Evolutionary conservation across 2,888 invertebrate genomes (phyloP).

Genomic region (Caradrina kadenii): DNA sequence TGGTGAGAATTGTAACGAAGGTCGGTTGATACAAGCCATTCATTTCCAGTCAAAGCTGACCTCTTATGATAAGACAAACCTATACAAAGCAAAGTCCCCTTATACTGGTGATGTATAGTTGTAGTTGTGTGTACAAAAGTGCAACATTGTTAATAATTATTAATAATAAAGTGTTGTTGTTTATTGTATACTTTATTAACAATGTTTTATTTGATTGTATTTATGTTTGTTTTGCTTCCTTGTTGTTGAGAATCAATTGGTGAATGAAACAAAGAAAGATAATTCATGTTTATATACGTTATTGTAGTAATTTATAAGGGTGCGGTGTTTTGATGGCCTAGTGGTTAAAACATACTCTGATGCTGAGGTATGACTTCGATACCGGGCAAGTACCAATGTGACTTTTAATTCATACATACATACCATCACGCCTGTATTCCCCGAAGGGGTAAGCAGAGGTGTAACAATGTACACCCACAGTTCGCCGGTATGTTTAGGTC

Average conservation of each 20-base stretch:
- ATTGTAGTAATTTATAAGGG: too few species aligned
- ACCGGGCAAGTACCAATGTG: too few species aligned
- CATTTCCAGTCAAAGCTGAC: not conserved
- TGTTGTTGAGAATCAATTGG: constrained; percentile 19
- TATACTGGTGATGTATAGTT: not conserved
- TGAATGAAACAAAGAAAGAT: constrained; percentile 1
- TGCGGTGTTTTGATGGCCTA: too few species aligned
- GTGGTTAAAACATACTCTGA: too few species aligned
- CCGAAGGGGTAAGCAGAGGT: too few species aligned
- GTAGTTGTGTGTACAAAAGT: constrained; percentile 4
- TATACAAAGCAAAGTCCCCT: not conserved
- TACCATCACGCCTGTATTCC: too few species aligned
- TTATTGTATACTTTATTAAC: constrained; percentile 33
- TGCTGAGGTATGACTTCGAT: too few species aligned
- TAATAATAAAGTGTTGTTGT: constrained; percentile 28
- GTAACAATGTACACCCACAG: too few species aligned
- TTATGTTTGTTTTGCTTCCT: constrained; percentile 29
- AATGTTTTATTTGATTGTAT: constrained; percentile 17
- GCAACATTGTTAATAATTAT: constrained; percentile 38
- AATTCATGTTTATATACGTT: not conserved
- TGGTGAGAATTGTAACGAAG: constrained; percentile 45
- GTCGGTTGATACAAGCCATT: not conserved
- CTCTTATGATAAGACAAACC: not conserved
- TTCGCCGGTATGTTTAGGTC: too few species aligned
- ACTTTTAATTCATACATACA: too few species aligned